Base-by-base conservation (phyloP, 2,797 vertebrate species). In the Anolis apletophallus region DNA sequence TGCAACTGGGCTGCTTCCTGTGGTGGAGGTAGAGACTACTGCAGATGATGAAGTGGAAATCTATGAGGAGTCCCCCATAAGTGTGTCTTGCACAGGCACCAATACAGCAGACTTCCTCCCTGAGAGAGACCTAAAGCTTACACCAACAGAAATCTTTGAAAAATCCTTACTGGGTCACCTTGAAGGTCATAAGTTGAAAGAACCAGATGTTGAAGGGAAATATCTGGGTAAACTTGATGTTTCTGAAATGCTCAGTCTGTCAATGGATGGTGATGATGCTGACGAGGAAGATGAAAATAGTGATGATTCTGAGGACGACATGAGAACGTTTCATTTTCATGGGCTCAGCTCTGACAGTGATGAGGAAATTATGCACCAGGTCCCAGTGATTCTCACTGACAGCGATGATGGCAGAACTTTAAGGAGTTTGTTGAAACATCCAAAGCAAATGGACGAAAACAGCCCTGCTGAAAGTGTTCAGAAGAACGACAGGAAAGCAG, bases 261-360 rank as follows among this genome's bases (percentile, higher is more conserved):
- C 96, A 0, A 98, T 98, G 94, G 98, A 99, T 0, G 98, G 97
- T 0, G 94, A 97, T 23, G 98, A 99, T 8, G 99, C 98, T 0
- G 99, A 99, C 3, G 98, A 99, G 94, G 99, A 99, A 91, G 98
- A 99, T 21, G 99, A 98, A 91, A 98, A 99, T 96, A 99, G 98
- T 1, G 98, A 98, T 0, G 98, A 99, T 92, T 99, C 98, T 0
- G 98, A 99, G 0, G 98, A 99, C 0, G 98, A 99, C 89, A 93
- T 97, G 88, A 97, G 97, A 32, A 97, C 97, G 0, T 99, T 99
- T 93, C 96, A 94, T 90, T 94, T 98, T 46, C 97, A 97, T 89
- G 98, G 97, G 93, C 97, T 98, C 83, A 98, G 98, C 94, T 98
- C 98, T 0, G 99, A 99, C 68, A 99, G 98, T 0, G 97, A 97